Conservation (phyloP, 1,140 invertebrate species). For the Mylabris phalerata region DNA sequence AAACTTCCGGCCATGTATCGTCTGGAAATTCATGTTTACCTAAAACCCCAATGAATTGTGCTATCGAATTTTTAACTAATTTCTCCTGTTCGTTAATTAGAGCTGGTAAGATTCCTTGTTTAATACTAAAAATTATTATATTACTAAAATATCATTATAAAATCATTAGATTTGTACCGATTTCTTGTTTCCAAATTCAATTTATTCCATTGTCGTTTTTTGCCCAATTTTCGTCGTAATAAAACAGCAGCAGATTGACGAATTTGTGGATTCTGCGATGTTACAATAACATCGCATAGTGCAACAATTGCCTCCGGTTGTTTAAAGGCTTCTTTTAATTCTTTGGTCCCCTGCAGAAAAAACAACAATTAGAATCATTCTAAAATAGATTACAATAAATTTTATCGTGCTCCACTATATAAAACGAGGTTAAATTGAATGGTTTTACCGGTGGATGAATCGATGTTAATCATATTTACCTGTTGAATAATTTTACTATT, state of each 20-base stretch:
- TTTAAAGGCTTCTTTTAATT: constrained; percentile 57
- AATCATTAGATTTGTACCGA: constrained; percentile 37
- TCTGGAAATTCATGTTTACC: constrained; percentile 64
- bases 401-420: constrained; percentile 26
- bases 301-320: constrained; percentile 51
- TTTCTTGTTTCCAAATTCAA: constrained; percentile 47
- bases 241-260: constrained; percentile 62
- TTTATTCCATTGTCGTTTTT: constrained; percentile 55
- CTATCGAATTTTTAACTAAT: constrained; percentile 56
- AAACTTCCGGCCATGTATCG: constrained; percentile 61
- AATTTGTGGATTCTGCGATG: constrained; percentile 51
- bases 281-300: constrained; percentile 52
- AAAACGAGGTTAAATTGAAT: constrained; percentile 30
- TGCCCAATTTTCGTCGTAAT: constrained; percentile 52
- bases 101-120: constrained; percentile 50
- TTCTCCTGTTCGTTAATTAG: constrained; percentile 55
- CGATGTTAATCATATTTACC: constrained; percentile 41
- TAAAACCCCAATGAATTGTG: constrained; percentile 59
- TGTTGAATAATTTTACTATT: constrained; percentile 49
- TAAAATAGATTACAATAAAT: no score
- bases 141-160: not conserved
- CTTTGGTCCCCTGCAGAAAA: constrained; percentile 51
- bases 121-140: constrained; percentile 46
- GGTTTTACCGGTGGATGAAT: constrained; percentile 4
- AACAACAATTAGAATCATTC: constrained; percentile 6